Base-by-base conservation (phyloP, 2,888 invertebrate species). In the Falcaria lacertinaria region DNA sequence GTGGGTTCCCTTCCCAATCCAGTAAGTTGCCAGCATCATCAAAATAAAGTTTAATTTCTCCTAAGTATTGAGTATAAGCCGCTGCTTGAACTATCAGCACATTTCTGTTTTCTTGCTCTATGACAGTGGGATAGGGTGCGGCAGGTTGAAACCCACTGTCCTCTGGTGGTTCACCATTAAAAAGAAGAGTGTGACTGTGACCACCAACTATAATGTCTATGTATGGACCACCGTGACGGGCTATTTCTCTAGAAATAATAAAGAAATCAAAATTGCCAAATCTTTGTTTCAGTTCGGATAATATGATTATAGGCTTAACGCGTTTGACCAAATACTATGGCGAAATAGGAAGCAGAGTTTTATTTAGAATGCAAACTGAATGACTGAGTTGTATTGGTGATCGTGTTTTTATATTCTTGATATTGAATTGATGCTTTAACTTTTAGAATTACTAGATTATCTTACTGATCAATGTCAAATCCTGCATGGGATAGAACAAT, bases 401-500 rank as follows among this genome's bases (percentile, higher is more conserved):
- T n/a, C n/a, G n/a, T n/a, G n/a, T n/a, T n/a, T n/a, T n/a, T n/a
- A n/a, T n/a, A n/a, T n/a, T n/a, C n/a, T n/a, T n/a, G n/a, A n/a
- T n/a, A n/a, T n/a, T n/a, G n/a, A n/a, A n/a, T n/a, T n/a, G n/a
- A n/a, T n/a, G n/a, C n/a, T n/a, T n/a, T n/a, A n/a, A n/a, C n/a
- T n/a, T n/a, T n/a, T n/a, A 14, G 4, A 34, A 22, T 13, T 25
- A 38, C 34, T 39, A 6, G 17, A 42, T 28, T 25, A 16, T 34
- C 42, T 50, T 67, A 90, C 85, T 90, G 81, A 57, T 95, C 95
- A 15, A 91, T 90, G 1, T 92, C 91, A 37, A 95, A 89, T 1
- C 97, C 96, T 49, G 94, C 93, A 68, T 97, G 97, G 0, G 96
- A 96, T 14, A 97, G 72, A 2, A 94, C 96, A 39, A 97, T 92